Conservation (phyloP, 2,113 vertebrate species). For the Pagrus major region DNA sequence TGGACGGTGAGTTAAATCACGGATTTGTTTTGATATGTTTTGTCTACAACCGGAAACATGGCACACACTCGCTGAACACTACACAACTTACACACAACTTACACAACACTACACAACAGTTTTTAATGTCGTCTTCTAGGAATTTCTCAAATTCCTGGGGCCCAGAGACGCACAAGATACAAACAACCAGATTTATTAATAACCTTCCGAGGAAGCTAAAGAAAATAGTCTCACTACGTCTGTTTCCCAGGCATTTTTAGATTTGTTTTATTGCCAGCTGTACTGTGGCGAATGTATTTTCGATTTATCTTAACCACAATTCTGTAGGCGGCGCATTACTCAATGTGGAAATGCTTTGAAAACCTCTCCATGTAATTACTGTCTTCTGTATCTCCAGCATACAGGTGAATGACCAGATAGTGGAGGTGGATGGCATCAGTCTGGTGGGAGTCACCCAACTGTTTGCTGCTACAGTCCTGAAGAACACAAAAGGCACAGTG, state of each 20-base stretch:
- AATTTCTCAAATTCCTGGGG: constrained; percentile 28
- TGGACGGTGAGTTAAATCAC: constrained; percentile 84
- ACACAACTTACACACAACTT: too few species aligned
- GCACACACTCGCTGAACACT: background rate
- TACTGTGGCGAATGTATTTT: background rate
- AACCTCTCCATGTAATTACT: background rate
- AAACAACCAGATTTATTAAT: constrained; percentile 62
- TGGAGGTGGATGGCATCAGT: constrained; percentile 93
- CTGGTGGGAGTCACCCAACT: constrained; percentile 94
- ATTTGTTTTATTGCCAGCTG: constrained; percentile 15
- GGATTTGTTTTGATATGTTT: background rate
- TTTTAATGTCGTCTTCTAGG: constrained; percentile 23
- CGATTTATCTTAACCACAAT: background rate
- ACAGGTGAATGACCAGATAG: constrained; percentile 95
- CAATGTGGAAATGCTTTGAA: constrained; percentile 4
- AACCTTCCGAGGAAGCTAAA: constrained; percentile 37
- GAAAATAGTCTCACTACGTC: constrained; percentile 37
- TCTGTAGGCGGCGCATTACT: background rate
- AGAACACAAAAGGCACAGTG: constrained; percentile 94
- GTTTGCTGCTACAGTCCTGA: constrained; percentile 93
- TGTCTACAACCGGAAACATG: background rate
- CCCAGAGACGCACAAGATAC: constrained; percentile 20
- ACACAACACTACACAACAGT: too few species aligned
- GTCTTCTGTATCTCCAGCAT: constrained; percentile 63
- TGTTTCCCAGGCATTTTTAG: constrained; percentile 39